phyloP scores from a whole-genome alignment of 2,113 vertebrate species.

The Chaenocephalus aceratus region DNA sequence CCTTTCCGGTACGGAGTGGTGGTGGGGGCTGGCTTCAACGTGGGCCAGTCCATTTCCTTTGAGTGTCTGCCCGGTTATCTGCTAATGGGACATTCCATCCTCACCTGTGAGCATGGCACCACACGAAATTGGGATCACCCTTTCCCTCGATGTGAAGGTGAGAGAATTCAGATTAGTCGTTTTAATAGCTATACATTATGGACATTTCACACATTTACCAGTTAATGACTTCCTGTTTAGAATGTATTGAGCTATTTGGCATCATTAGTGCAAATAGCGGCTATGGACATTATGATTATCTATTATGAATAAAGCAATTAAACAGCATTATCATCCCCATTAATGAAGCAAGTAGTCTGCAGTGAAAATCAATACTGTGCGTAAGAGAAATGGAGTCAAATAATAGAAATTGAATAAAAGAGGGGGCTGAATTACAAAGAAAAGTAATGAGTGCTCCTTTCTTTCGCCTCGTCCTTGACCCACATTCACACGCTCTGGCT shows the following conservation, averaged over 20 bases:
- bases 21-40: conserved; percentile 95
- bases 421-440: conserved; percentile 36
- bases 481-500: conserved; percentile 64
- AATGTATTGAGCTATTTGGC: conserved; percentile 33
- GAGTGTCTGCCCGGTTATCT: conserved; percentile 95
- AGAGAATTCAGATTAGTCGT: neutral
- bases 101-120: conserved; percentile 96
- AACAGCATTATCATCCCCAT: conserved; percentile 64
- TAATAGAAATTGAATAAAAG: conserved; percentile 43
- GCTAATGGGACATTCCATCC: conserved; percentile 91
- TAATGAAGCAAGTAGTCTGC: conserved; percentile 63
- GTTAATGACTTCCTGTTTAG: conserved; percentile 48
- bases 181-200: neutral
- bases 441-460: conserved; percentile 54
- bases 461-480: conserved; percentile 67
- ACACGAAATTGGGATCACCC: conserved; percentile 97
- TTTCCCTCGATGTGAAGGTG: conserved; percentile 97
- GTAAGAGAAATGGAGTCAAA: conserved; percentile 59
- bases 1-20: conserved; percentile 94
- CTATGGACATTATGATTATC: conserved; percentile 67
- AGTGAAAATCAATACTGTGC: conserved; percentile 58
- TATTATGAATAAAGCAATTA: conserved; percentile 72
- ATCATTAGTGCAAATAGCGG: conserved; percentile 48
- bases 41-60: conserved; percentile 97
- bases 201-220: neutral